A percentile compares a stretch with the other conserved stretches of the same genome.
Evolutionary conservation across 2,888 invertebrate genomes (phyloP).

Genomic region (Caenorhabditis plicata): DNA sequence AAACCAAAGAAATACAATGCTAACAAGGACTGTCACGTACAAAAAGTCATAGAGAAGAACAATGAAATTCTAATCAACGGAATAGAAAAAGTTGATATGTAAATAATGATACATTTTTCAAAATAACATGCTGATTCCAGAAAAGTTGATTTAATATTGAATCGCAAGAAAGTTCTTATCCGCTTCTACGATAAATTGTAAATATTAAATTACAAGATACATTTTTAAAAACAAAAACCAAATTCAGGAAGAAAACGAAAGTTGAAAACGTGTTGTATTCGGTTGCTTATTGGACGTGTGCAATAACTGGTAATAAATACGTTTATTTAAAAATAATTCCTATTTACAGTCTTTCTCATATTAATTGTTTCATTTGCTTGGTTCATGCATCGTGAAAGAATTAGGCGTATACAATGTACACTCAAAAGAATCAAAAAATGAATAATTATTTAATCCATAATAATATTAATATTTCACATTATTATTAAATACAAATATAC

Average conservation of each 20-base stretch:
- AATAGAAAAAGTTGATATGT: conserved; percentile 3
- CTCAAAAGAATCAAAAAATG: no score
- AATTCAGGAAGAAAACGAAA: no score
- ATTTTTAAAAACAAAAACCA: no score
- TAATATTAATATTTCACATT: no score
- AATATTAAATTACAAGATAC: not conserved
- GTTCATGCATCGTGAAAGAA: conserved; percentile 22
- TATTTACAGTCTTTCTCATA: conserved; percentile 15
- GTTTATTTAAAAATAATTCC: no score
- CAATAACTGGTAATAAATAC: no score
- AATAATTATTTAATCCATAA: no score
- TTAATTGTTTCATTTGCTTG: conserved; percentile 11
- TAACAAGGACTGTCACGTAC: conserved; percentile 8
- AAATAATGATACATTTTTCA: not conserved
- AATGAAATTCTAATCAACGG: conserved; percentile 21
- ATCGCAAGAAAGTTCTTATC: conserved; percentile 7
- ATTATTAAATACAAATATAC: no score
- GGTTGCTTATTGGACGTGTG: no score
- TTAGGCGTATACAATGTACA: conserved; percentile 7
- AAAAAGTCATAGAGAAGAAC: conserved; percentile 11
- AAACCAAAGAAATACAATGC: conserved; percentile 22
- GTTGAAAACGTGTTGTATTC: no score
- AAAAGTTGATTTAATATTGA: conserved; percentile 22
- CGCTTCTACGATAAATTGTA: conserved; percentile 4
- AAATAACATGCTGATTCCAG: conserved; percentile 1